Evolutionary conservation across 2,888 invertebrate genomes (phyloP).

Genomic region (Cephus sareptanus): DNA sequence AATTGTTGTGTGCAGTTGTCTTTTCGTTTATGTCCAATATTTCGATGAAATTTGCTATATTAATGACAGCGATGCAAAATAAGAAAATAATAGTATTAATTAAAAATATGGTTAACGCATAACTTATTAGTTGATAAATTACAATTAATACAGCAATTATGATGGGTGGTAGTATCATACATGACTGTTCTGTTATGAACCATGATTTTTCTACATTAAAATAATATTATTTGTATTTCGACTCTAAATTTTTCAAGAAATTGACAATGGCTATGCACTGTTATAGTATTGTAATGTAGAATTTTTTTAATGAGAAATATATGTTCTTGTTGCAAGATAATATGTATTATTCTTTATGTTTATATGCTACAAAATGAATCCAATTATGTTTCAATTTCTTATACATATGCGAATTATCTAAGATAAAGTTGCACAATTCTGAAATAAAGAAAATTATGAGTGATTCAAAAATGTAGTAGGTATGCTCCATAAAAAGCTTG

Average conservation of each 20-base stretch:
- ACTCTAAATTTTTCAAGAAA: background rate
- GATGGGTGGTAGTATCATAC: no score
- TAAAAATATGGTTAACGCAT: background rate
- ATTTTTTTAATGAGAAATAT: background rate
- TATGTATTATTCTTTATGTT: background rate
- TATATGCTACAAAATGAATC: background rate
- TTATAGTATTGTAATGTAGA: background rate
- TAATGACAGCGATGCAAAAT: background rate
- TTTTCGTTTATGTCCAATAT: background rate
- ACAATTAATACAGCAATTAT: no score
- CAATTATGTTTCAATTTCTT: background rate
- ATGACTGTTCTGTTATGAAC: no score
- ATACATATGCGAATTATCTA: background rate
- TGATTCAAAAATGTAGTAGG: background rate
- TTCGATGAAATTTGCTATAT: background rate
- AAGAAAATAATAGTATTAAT: background rate
- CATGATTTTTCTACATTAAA: no score
- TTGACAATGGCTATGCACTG: background rate
- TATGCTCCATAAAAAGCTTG: background rate
- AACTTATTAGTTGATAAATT: no score
- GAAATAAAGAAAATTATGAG: background rate
- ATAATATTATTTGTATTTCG: no score
- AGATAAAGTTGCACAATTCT: background rate
- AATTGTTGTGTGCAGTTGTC: background rate
- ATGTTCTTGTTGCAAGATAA: background rate